Evolutionary conservation across 2,888 invertebrate species (phyloP).

Genomic region (Nycteola revayana): DNA sequence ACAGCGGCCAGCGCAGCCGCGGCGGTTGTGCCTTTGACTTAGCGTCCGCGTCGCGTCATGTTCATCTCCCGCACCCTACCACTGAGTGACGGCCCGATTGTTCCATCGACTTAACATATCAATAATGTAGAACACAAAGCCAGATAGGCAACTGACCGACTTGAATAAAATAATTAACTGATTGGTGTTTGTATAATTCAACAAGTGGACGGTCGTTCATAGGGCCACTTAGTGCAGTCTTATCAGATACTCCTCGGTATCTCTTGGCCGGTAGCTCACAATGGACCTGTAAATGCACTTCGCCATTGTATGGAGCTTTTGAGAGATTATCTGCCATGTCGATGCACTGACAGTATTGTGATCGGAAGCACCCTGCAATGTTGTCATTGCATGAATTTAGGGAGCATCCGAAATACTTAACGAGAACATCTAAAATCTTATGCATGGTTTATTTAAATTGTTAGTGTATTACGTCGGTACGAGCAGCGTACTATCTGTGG

Average conservation of each 20-base stretch:
- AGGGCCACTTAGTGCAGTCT: constrained; percentile 65
- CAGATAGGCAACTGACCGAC: constrained; percentile 75
- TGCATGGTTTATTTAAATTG: too few relatives aligned
- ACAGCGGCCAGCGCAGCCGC: too few relatives aligned
- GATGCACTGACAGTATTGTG: constrained; percentile 44
- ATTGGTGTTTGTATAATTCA: constrained; percentile 81
- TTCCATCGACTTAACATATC: constrained; percentile 78
- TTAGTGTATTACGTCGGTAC: too few relatives aligned
- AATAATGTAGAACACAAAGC: constrained; percentile 78
- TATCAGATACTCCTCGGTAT: constrained; percentile 65
- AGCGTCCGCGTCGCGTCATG: constrained; percentile 23
- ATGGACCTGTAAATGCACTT: constrained; percentile 67
- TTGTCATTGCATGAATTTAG: constrained; percentile 6
- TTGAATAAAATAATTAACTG: constrained; percentile 81
- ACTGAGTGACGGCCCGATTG: constrained; percentile 65
- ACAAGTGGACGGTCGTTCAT: constrained; percentile 60
- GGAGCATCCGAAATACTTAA: too few relatives aligned
- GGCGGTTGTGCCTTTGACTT: constrained; percentile 33
- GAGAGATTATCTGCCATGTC: constrained; percentile 50
- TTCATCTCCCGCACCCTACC: constrained; percentile 38
- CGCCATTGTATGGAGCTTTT: constrained; percentile 53
- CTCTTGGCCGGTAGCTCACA: constrained; percentile 52
- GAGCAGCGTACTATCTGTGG: too few relatives aligned
- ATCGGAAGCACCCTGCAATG: constrained; percentile 11
- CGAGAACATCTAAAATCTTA: too few relatives aligned